Conservation (phyloP, 1,140 invertebrate genomes). For the Tenebrio molitor region DNA sequence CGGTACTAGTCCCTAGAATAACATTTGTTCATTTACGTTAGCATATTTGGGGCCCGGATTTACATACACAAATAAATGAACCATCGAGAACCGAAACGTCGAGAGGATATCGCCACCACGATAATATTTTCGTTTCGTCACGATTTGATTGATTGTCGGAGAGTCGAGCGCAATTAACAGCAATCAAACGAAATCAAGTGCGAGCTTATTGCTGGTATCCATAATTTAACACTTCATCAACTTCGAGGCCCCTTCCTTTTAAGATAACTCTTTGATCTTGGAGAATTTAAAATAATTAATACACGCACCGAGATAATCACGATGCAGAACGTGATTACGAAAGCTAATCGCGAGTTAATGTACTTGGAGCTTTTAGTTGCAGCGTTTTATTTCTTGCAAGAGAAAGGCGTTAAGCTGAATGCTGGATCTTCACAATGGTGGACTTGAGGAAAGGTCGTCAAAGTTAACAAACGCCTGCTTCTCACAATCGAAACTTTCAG, state of each 20-base stretch:
- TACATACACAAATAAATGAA: conserved; percentile 27
- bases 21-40: conserved; percentile 16
- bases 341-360: conserved; percentile 1
- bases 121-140: conserved; percentile 22
- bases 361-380: conserved; percentile 3
- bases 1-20: conserved; percentile 1
- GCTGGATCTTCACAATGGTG: no score
- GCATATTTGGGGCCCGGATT: background rate
- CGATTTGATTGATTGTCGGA: conserved; percentile 13
- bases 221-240: conserved; percentile 38
- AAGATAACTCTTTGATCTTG: conserved; percentile 18
- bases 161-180: conserved; percentile 25
- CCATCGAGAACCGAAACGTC: no score
- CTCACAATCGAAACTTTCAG: no score
- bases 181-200: conserved; percentile 19
- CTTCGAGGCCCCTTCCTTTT: background rate
- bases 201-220: conserved; percentile 24
- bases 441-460: no score
- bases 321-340: conserved; percentile 26
- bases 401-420: no score
- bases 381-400: background rate
- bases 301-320: background rate
- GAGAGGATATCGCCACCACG: background rate
- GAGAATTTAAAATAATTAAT: conserved; percentile 27
- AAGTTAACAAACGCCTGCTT: no score